Evolutionary conservation across 1,140 invertebrate species (phyloP).

Genomic region (Drosophila navojoa): DNA sequence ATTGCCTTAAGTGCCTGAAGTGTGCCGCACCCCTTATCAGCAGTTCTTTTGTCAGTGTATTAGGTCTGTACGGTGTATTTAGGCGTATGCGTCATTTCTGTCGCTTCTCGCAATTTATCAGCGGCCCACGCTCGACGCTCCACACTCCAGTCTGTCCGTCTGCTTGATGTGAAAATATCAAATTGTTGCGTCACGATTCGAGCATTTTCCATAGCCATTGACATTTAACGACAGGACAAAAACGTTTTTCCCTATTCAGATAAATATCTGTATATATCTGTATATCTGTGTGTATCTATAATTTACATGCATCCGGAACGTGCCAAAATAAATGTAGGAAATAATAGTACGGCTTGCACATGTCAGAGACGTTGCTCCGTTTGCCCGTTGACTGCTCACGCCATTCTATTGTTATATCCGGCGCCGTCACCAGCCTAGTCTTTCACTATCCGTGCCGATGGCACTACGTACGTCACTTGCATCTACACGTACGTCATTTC

Average conservation of each 20-base stretch:
- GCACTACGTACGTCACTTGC: conserved; percentile 33
- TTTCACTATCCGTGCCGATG: conserved; percentile 21
- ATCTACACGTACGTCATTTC: conserved; percentile 17
- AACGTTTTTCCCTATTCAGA: conserved; percentile 12
- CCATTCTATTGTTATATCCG: conserved; percentile 37
- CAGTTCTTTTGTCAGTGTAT: not conserved
- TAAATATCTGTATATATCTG: no score
- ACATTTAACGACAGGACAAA: conserved; percentile 30
- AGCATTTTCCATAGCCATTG: conserved; percentile 46
- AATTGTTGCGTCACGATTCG: conserved; percentile 63
- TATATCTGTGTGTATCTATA: not conserved
- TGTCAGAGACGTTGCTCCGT: not conserved
- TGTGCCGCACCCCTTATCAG: conserved; percentile 5
- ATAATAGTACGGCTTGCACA: not conserved
- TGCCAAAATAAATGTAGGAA: conserved; percentile 29
- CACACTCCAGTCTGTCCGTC: not conserved
- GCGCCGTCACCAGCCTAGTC: conserved; percentile 38
- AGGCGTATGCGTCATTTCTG: conserved; percentile 7
- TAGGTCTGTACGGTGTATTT: conserved; percentile 6
- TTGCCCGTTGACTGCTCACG: conserved; percentile 47
- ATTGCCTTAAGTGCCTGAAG: no score
- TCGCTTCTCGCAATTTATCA: conserved; percentile 26
- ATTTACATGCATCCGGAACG: conserved; percentile 49
- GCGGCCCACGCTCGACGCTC: conserved; percentile 13
- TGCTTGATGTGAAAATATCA: conserved; percentile 62